Evolutionary conservation across 2,888 invertebrate genomes (phyloP), one percentile per base, ranked within the genome.

Genomic region (Bugulina stolonifera): DNA sequence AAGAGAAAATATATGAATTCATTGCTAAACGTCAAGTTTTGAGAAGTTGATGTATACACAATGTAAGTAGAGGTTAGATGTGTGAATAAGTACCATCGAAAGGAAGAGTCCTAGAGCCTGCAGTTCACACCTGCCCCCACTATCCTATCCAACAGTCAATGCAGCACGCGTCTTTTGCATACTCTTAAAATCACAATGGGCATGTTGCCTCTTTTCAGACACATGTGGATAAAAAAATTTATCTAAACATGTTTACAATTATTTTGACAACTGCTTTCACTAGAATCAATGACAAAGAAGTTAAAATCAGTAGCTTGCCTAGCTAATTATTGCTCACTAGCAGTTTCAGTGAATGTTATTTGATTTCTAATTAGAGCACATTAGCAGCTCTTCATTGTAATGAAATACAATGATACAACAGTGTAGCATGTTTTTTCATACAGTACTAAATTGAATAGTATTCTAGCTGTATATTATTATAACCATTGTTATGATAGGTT

Each of bases 221-320:
- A 25, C 64, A 64, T 64, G 64, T 32, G 64, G 64, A 43, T 43
- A 43, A 43, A n/a, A n/a, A 43, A 43, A 43, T 32, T 64, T 32
- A 18, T 64, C 64, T 64, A 64, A 18, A 27, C 64, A 64, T 64
- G 64, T 64, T 64, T 64, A 34, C 27, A 64, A 64, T 64, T 64
- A 64, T 64, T 64, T 64, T 64, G 64, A 64, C 64, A 64, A 64
- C 64, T 64, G 64, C 64, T 34, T 64, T 64, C 64, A 64, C 64
- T 64, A 32, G 14, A 32, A 32, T 5, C 10, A 27, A 32, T 32
- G 32, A 64, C 64, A 64, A 64, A 64, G 64, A 34, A n/a, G 10
- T 10, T 10, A 43, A 43, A 43, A 43, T 43, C 43, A 43, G 43
- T 43, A 10, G 43, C 43, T 43, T 43, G 43, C 18, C 5, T 18